Base-by-base conservation (phyloP, 1,140 invertebrate species). In the Drosophila seguyi region DNA sequence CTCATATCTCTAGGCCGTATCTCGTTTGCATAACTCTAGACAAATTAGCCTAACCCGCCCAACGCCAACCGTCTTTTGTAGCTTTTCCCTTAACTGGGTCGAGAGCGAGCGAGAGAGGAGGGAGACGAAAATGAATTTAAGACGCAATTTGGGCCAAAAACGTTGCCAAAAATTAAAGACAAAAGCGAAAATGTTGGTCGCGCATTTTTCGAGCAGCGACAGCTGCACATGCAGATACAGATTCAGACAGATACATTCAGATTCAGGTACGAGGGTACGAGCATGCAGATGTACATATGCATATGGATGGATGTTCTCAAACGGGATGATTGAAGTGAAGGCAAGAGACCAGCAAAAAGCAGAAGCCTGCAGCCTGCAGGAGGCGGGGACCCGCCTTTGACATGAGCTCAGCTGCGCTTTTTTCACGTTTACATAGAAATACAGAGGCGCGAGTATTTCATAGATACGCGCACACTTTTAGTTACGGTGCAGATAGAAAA, bases 321-420 rank as follows among this genome's bases (percentile, higher is more conserved):
- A 69, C 62, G 34, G 44, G 62, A 82, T 60, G 52, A 62, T 57
- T 62, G 75, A 76, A 68, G 68, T 66, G 41, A 58, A 38, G 71
- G 52, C 53, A 63, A 56, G 31, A 57, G 31, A 52, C 59, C 50
- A 76, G 42, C 39, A 68, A 44, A 68, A 68, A 39, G 34, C 65
- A 69, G 68, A 68, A 58, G 67, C 66, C 42, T 69, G 45, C 18
- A 52, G 53, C 47, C 47, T 31, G 27, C 48, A 50, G 56, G 16
- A 44, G 41, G 22, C n/a, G n/a, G 20, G 52, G 8, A 58, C 55
- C 56, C 48, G 75, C 78, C 80, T 87, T 79, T 83, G 83, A 79
- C 61, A 66, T 76, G 57, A 36, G 52, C 79, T 83, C 79, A 87
- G 84, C 75, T 87, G 83, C 83, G 79, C 83, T 88, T 88, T 55